Evolutionary conservation across 2,113 vertebrate genomes (phyloP), one percentile per base, ranked within the genome.

Genomic region (Eulemur macaco): DNA sequence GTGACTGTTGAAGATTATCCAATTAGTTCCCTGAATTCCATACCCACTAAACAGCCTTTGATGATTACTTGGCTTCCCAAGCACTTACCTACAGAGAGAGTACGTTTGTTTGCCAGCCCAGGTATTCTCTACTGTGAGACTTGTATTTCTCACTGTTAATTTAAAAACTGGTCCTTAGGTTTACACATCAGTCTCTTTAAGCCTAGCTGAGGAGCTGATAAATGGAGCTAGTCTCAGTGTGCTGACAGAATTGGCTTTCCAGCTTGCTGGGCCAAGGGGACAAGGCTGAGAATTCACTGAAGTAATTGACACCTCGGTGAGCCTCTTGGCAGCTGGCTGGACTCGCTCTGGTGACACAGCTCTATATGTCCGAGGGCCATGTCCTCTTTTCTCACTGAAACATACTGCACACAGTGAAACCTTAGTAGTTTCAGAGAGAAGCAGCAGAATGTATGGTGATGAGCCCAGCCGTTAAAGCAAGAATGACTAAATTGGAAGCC

Each of bases 131-230:
- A 23, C 27, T 92, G 45, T 31, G 27, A 66, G 37, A 64, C 25
- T 96, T 85, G 66, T 60, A 50, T 82, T 95, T 81, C 45, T 82
- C 37, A n/a, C 29, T 69, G 64, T 87, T 93, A 8, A 93, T 45
- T 95, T 85, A 90, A 63, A 93, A 84, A 54, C 7, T 42, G 20
- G 56, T 73, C 45, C 64, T 93, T 56, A 50, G 37, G 45, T 66
- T 92, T 94, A 21, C 6, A 11, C 10, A 4, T 58, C 20, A 6
- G 20, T 63, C 50, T 86, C 21, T 50, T 11, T 88, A 56, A 87
- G 45, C 50, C 54, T 88, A 68, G 18, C 37, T 54, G 42, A 63
- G 52, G 63, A 85, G 76, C 73, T 80, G 10, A 82, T 17, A 87
- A 84, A 50, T 42, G 54, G 31, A 89, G 64, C 42, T 56, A 2